phyloP scores from a whole-genome alignment of 2,113 vertebrate genomes.

The Notarius quadriscutis region DNA sequence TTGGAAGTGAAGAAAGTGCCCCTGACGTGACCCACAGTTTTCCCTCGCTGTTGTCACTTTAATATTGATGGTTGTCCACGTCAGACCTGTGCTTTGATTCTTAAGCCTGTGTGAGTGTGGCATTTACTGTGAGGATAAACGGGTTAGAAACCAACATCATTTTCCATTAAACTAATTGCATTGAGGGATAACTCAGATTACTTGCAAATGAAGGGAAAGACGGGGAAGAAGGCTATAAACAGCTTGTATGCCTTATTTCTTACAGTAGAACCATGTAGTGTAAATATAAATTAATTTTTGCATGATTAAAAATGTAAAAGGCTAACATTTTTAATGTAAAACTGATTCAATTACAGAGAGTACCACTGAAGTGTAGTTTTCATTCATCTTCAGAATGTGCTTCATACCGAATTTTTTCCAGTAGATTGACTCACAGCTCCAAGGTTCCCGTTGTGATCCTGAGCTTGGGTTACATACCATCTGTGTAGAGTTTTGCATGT shows the following conservation, averaged over 20 bases:
- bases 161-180: constrained; percentile 23
- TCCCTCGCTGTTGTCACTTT: neutral
- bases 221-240: neutral
- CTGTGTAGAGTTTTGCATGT: neutral
- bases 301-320: neutral
- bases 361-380: neutral
- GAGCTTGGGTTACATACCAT: neutral
- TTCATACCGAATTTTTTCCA: neutral
- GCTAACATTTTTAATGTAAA: no score
- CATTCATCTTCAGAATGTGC: neutral
- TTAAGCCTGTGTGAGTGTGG: neutral
- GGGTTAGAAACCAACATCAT: neutral
- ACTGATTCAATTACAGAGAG: neutral
- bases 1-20: neutral
- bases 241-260: neutral
- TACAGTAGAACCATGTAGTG: neutral
- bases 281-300: neutral
- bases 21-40: constrained; percentile 1
- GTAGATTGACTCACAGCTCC: neutral
- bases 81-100: neutral
- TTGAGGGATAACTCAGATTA: neutral
- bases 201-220: neutral
- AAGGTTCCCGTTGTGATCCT: neutral
- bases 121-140: constrained; percentile 12
- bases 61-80: neutral